Evolutionary conservation across 2,888 invertebrate genomes (phyloP).

Genomic region (Spicauda simplicius): DNA sequence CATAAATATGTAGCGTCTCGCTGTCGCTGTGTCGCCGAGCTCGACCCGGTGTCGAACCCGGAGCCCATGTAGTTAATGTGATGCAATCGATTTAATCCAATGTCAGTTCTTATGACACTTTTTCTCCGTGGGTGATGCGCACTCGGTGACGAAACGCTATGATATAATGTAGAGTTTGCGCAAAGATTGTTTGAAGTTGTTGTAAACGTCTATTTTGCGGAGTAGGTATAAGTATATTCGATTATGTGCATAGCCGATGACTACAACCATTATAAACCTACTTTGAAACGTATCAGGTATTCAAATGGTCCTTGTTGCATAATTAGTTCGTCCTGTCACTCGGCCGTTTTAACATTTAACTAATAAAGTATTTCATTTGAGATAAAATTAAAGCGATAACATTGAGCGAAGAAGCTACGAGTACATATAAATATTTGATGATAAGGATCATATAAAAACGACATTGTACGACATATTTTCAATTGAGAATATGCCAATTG

Average conservation of each 20-base stretch:
- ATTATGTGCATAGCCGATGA: slow-evolving; percentile 11
- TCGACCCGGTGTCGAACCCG: slow-evolving; percentile 47
- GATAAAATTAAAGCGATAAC: neutral
- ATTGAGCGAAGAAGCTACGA: neutral
- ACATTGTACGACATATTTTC: neutral
- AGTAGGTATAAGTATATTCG: slow-evolving; percentile 11
- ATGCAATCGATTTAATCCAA: slow-evolving; percentile 66
- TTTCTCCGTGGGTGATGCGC: slow-evolving; percentile 47
- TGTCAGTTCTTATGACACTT: slow-evolving; percentile 58
- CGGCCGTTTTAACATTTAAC: neutral
- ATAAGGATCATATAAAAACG: neutral
- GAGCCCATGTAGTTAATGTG: slow-evolving; percentile 54
- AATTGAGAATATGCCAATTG: neutral
- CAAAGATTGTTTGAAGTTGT: slow-evolving; percentile 53
- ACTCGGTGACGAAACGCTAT: slow-evolving; percentile 56
- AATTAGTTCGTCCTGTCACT: slow-evolving; percentile 20
- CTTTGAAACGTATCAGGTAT: slow-evolving; percentile 16
- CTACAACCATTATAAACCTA: slow-evolving; percentile 20
- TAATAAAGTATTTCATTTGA: neutral
- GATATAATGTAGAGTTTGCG: slow-evolving; percentile 55
- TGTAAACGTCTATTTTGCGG: slow-evolving; percentile 42
- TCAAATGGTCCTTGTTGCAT: slow-evolving; percentile 20
- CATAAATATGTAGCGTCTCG: neutral
- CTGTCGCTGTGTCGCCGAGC: neutral
- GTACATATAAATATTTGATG: neutral